Percentiles rank a stretch among this genome's conserved stretches.
phyloP scores from a whole-genome alignment of 2,113 vertebrate genomes.

The Crotophaga sulcirostris region DNA sequence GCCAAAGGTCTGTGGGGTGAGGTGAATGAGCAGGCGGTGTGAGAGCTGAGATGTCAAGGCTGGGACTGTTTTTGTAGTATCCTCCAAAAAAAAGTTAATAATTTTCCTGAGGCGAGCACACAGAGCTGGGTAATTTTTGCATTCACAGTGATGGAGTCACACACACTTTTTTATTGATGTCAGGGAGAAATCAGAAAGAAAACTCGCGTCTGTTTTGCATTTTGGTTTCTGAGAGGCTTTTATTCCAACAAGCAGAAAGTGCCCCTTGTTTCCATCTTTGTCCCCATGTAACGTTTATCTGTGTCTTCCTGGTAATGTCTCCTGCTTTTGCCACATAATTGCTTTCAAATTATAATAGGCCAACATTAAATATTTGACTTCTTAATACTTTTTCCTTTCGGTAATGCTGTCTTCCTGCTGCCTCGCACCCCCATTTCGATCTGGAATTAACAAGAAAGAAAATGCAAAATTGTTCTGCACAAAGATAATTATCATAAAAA shows the following conservation, averaged over 20 bases:
- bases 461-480: slow-evolving; percentile 76
- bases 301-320: slow-evolving; percentile 52
- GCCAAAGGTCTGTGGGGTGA: background rate
- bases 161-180: background rate
- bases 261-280: slow-evolving; percentile 27
- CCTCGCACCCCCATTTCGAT: slow-evolving; percentile 27
- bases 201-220: background rate
- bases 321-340: slow-evolving; percentile 62
- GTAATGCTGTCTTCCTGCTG: slow-evolving; percentile 37
- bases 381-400: slow-evolving; percentile 35
- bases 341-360: slow-evolving; percentile 60
- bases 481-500: slow-evolving; percentile 83
- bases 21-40: background rate
- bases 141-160: background rate
- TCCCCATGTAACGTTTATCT: slow-evolving; percentile 22
- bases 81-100: background rate
- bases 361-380: slow-evolving; percentile 72
- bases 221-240: background rate
- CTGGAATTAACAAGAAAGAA: slow-evolving; percentile 66
- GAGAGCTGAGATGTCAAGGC: background rate
- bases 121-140: background rate
- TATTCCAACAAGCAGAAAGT: background rate
- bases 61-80: background rate
- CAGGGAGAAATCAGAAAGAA: background rate
- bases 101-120: background rate